Evolutionary conservation across 2,113 vertebrate species (phyloP).

Genomic region (Aramus guarauna): DNA sequence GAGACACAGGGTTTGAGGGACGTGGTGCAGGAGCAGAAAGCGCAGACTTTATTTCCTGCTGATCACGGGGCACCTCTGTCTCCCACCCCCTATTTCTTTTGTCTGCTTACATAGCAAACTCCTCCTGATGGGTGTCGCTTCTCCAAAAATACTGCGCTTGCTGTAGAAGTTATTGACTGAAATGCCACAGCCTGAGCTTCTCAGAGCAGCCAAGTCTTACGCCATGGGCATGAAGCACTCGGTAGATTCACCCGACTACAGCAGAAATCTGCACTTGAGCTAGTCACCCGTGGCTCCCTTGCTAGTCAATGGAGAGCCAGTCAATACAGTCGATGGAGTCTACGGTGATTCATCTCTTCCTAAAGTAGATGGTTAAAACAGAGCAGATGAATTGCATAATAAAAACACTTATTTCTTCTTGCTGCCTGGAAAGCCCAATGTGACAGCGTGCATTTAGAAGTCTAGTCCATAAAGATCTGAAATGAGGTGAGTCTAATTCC

Average conservation of each 20-base stretch:
- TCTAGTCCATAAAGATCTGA: neutral
- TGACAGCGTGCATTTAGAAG: neutral
- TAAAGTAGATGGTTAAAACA: conserved; percentile 19
- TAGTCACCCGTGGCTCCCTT: neutral
- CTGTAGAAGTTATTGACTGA: neutral
- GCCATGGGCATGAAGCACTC: fast-evolving
- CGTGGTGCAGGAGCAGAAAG: neutral
- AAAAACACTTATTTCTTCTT: neutral
- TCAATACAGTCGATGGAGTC: conserved; percentile 22
- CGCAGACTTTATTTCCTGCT: neutral
- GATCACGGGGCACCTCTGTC: neutral
- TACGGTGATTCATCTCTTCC: neutral
- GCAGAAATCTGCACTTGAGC: neutral
- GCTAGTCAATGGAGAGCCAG: neutral
- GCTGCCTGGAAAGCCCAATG: neutral
- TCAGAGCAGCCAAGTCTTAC: neutral
- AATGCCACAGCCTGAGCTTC: conserved; percentile 4
- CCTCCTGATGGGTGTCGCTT: neutral
- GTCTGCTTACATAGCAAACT: neutral
- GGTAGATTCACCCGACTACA: neutral
- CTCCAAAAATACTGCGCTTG: neutral
- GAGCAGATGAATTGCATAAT: conserved; percentile 12
- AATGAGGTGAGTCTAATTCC: neutral
- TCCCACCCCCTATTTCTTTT: neutral
- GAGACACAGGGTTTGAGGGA: neutral